Evolutionary conservation across 53 echinoderm and acorn worm species (phyloP).

Genomic region (Luidia sarsii): DNA sequence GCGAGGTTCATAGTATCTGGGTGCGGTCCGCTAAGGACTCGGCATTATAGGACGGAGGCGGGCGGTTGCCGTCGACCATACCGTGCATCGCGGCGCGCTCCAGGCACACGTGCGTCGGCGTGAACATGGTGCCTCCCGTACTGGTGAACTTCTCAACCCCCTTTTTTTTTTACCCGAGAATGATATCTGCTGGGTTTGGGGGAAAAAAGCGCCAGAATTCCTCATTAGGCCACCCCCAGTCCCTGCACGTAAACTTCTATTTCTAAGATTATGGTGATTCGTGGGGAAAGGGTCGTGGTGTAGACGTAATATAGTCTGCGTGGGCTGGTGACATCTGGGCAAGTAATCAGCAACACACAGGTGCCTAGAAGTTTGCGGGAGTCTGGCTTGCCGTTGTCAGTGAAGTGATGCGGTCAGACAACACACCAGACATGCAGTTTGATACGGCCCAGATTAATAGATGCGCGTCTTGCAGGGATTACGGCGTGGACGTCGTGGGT

Average conservation of each 20-base stretch:
- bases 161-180: no score
- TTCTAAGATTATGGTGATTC: neutral
- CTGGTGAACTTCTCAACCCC: conserved; percentile 49
- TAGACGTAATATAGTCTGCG: conserved; percentile 1
- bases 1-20: no score
- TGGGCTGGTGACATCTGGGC: conserved; percentile 25
- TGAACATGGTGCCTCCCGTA: neutral
- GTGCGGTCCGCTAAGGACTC: no score
- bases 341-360: conserved; percentile 30
- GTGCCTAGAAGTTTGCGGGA: conserved; percentile 1
- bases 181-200: neutral
- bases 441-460: no score
- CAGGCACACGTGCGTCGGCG: neutral
- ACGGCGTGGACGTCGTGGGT: no score
- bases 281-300: no score
- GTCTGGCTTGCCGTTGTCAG: conserved; percentile 1
- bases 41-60: no score
- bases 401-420: neutral
- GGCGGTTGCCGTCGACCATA: neutral
- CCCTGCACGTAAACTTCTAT: conserved; percentile 1
- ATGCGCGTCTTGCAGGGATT: no score
- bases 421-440: no score
- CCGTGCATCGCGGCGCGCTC: conserved; percentile 17
- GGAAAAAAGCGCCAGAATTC: conserved; percentile 12
- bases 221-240: neutral